phyloP scores from a whole-genome alignment of 1,140 invertebrate genomes.

The Drusus annulatus region DNA sequence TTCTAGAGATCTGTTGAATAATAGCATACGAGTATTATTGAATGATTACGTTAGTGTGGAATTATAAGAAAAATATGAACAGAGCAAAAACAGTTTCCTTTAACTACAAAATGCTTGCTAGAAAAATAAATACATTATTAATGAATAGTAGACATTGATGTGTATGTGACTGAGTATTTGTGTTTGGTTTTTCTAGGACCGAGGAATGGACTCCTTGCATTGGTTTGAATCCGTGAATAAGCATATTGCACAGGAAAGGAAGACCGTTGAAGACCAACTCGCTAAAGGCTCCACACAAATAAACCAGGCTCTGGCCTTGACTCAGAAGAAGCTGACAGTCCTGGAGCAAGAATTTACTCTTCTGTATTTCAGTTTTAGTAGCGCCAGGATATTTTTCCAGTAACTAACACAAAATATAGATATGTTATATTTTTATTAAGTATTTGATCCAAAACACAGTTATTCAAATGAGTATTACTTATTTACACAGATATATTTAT shows the following conservation, averaged over 20 bases:
- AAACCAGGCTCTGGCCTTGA: constrained; percentile 95
- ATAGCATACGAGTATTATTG: too few species aligned
- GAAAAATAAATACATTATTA: too few species aligned
- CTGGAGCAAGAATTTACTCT: constrained; percentile 93
- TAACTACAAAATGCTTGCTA: too few species aligned
- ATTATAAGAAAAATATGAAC: too few species aligned
- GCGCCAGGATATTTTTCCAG: constrained; percentile 95
- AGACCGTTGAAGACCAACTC: constrained; percentile 72
- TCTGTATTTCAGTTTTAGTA: constrained; percentile 92
- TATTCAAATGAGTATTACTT: constrained; percentile 8
- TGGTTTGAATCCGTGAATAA: constrained; percentile 96
- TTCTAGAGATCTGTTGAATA: too few species aligned
- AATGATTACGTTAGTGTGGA: too few species aligned
- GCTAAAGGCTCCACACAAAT: constrained; percentile 75
- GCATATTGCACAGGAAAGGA: constrained; percentile 77
- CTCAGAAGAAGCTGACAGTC: constrained; percentile 86
- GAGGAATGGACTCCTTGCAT: constrained; percentile 93
- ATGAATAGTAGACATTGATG: too few species aligned
- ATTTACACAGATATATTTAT: too few species aligned
- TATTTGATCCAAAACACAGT: constrained; percentile 18
- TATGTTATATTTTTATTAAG: constrained; percentile 26
- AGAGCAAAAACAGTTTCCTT: too few species aligned
- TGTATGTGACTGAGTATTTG: too few species aligned
- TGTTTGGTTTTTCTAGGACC: constrained; percentile 62
- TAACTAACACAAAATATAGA: constrained; percentile 53